phyloP scores from a whole-genome alignment of 2,113 vertebrate genomes.

The Blennius ocellaris region DNA sequence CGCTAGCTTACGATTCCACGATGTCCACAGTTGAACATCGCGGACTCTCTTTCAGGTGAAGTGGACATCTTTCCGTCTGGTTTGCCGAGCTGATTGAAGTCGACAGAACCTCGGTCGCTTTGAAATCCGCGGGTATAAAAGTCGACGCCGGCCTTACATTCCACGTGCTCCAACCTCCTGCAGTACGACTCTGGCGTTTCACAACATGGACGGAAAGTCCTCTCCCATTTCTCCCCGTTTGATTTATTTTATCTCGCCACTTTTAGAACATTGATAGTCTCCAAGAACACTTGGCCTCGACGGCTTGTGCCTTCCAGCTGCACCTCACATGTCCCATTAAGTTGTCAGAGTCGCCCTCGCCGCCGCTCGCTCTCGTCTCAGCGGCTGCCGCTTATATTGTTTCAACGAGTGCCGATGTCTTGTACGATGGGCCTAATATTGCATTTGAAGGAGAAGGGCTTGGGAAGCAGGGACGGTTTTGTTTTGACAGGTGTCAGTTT shows the following conservation, averaged over 20 bases:
- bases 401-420: slow-evolving; percentile 56
- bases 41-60: slow-evolving; percentile 7
- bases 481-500: slow-evolving; percentile 24
- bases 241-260: slow-evolving; percentile 67
- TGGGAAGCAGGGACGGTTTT: neutral
- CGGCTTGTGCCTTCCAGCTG: slow-evolving; percentile 64
- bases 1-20: neutral
- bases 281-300: slow-evolving; percentile 58
- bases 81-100: slow-evolving; percentile 38
- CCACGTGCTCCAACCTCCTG: slow-evolving; percentile 49
- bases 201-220: slow-evolving; percentile 56
- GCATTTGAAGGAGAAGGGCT: slow-evolving; percentile 32
- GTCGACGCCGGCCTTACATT: slow-evolving; percentile 47
- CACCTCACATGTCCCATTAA: slow-evolving; percentile 73
- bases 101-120: slow-evolving; percentile 46
- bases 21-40: slow-evolving; percentile 16
- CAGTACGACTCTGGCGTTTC: slow-evolving; percentile 66
- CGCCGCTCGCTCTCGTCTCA: slow-evolving; percentile 43
- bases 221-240: slow-evolving; percentile 65
- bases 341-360: slow-evolving; percentile 68
- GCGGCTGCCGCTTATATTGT: slow-evolving; percentile 53
- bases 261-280: slow-evolving; percentile 60
- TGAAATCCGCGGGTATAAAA: slow-evolving; percentile 46
- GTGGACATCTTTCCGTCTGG: slow-evolving; percentile 51
- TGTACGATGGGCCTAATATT: slow-evolving; percentile 48